A percentile compares a stretch with the other conserved stretches of the same genome.
Evolutionary conservation across 2,888 invertebrate genomes (phyloP).

Genomic region (Oxyteleia sp.): DNA sequence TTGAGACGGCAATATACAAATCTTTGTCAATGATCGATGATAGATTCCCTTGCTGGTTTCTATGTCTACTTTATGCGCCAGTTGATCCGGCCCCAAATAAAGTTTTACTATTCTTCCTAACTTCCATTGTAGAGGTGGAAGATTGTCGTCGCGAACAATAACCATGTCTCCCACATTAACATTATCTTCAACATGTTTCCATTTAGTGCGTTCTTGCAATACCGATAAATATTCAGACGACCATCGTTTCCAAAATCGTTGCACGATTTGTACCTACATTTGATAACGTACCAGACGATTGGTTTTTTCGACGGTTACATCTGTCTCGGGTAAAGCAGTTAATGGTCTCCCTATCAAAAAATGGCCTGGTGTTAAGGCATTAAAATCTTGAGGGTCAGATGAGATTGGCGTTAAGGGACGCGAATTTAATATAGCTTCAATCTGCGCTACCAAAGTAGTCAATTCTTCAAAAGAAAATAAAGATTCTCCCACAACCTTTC

Average conservation of each 20-base stretch:
- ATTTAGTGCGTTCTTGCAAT: conserved; percentile 15
- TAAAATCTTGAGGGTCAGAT: conserved; percentile 4
- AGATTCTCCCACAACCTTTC: conserved; percentile 8
- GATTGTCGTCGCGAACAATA: conserved; percentile 11
- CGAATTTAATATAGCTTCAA: conserved; percentile 29
- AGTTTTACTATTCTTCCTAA: conserved; percentile 4
- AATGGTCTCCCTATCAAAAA: conserved; percentile 27
- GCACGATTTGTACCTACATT: conserved; percentile 10
- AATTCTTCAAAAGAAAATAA: conserved; percentile 19
- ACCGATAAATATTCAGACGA: conserved; percentile 16
- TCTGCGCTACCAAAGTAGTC: conserved; percentile 12
- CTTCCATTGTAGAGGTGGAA: conserved; percentile 8
- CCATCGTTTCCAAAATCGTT: conserved; percentile 42
- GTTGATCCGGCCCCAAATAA: conserved; percentile 3
- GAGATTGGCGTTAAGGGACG: conserved; percentile 1
- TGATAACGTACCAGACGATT: conserved; percentile 28
- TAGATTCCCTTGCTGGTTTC: conserved; percentile 3
- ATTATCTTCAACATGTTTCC: conserved; percentile 8
- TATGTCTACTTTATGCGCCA: conserved; percentile 7
- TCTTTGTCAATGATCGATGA: conserved; percentile 20
- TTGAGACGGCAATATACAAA: conserved; percentile 19
- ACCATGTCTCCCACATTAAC: conserved; percentile 22
- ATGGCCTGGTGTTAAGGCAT: conserved; percentile 17
- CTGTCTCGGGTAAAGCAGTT: conserved; percentile 15
- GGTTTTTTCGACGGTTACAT: not conserved